Conservation (phyloP, 2,888 invertebrate genomes). For the Esperia sulphurella region DNA sequence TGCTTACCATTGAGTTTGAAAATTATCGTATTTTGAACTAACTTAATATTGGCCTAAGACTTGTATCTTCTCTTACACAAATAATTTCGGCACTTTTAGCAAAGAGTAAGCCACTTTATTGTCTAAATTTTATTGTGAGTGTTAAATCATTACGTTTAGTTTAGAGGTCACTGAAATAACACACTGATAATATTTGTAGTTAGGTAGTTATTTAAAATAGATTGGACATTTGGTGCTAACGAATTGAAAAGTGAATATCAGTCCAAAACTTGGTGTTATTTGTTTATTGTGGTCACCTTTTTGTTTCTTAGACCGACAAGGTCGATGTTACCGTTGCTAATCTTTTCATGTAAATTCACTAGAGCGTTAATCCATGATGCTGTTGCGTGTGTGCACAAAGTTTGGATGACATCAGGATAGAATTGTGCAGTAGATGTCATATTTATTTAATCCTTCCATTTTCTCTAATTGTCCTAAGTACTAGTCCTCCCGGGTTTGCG, state of each 20-base stretch:
- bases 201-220: constrained; percentile 58
- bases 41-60: no score
- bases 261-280: constrained; percentile 45
- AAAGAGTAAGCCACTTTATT: neutral
- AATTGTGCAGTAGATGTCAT: no score
- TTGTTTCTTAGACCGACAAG: neutral
- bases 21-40: no score
- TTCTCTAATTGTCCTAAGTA: neutral
- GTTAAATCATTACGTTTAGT: neutral
- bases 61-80: no score
- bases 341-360: neutral
- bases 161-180: constrained; percentile 20
- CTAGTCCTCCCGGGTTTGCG: neutral
- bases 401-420: no score
- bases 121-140: constrained; percentile 12
- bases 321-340: neutral
- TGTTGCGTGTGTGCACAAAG: no score
- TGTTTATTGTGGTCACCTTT: neutral
- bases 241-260: constrained; percentile 47
- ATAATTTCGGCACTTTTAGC: no score
- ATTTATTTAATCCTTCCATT: no score
- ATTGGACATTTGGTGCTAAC: constrained; percentile 72
- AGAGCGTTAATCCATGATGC: no score
- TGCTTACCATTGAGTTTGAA: no score
- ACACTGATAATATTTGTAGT: constrained; percentile 36